These are phyloP conservation scores for Mobula birostris DNA, from an alignment of 2,113 vertebrate species.

Conservation along the genomic window DNA sequence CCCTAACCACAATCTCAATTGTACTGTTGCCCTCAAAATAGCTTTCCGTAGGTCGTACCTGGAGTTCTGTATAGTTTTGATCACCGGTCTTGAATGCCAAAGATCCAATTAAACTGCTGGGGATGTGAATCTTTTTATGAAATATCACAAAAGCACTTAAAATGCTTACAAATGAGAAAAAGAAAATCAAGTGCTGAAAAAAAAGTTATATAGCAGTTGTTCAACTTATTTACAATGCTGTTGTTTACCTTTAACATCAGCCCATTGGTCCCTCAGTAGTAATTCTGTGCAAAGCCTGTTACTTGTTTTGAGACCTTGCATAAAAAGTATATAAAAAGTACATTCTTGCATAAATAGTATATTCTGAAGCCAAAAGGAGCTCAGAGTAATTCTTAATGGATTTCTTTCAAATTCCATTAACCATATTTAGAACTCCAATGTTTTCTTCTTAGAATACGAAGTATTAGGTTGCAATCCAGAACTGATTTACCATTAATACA, in stretches of 20 bases:
- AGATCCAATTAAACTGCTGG: no score
- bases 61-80: no score
- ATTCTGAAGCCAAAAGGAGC: no score
- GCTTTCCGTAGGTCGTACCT: no score
- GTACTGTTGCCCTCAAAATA: no score
- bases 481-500: not conserved
- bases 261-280: not conserved
- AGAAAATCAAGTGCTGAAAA: not conserved
- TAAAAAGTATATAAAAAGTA: no score
- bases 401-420: not conserved
- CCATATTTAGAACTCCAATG: not conserved
- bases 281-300: not conserved
- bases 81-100: no score
- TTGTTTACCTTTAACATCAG: not conserved
- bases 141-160: no score
- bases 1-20: no score
- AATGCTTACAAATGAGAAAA: constrained; percentile 5
- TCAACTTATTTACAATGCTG: not conserved
- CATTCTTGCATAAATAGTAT: no score
- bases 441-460: not conserved
- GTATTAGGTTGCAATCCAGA: not conserved
- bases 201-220: not conserved
- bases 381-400: not conserved
- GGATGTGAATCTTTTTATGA: no score
- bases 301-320: no score